These are phyloP conservation scores for Ictidomys tridecemlineatus DNA, from an alignment of 2,113 vertebrate species.

Conservation along the genomic window DNA sequence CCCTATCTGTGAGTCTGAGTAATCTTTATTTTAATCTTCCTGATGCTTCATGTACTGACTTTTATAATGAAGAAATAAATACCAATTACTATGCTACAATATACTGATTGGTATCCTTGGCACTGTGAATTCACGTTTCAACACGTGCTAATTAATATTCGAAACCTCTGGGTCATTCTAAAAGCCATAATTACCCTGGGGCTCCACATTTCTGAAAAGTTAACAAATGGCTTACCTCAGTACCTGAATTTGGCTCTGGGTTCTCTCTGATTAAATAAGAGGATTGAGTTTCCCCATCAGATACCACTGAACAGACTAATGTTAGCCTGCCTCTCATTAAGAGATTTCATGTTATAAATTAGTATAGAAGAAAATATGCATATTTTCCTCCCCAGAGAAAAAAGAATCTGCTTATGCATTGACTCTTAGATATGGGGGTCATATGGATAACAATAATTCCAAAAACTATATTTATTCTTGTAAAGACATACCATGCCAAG, in stretches of 20 bases:
- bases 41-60: neutral
- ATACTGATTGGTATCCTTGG: conserved; percentile 56
- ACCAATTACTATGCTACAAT: neutral
- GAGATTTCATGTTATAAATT: conserved; percentile 19
- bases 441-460: conserved; percentile 8
- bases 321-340: conserved; percentile 2
- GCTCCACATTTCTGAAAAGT: conserved; percentile 73
- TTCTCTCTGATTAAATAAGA: conserved; percentile 55
- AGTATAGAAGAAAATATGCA: neutral
- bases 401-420: neutral
- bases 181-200: conserved; percentile 66
- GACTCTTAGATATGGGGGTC: neutral
- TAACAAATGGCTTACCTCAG: conserved; percentile 77
- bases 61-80: conserved; percentile 55
- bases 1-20: neutral
- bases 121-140: conserved; percentile 69
- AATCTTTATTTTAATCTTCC: neutral
- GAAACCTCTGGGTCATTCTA: conserved; percentile 65
- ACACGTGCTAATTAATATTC: conserved; percentile 77
- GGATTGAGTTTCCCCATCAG: conserved; percentile 20
- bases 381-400: neutral
- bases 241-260: conserved; percentile 63
- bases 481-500: neutral
- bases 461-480: neutral
- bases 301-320: neutral